A percentile compares a stretch with the other conserved stretches of the same genome.
phyloP scores from a whole-genome alignment of 2,888 invertebrate genomes.

The Gasteruption jaculator region DNA sequence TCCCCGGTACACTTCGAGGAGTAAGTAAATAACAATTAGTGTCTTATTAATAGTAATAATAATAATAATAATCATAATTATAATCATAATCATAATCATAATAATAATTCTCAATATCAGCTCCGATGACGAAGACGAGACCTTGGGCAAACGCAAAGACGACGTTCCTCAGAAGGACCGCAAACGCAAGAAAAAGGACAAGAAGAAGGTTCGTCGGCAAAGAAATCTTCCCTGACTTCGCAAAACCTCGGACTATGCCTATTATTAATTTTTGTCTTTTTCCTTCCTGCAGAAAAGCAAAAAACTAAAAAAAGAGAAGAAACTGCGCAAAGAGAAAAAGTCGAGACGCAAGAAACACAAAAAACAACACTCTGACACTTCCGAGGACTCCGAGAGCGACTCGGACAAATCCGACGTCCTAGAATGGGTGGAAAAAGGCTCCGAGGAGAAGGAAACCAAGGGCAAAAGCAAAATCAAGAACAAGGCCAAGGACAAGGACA shows the following conservation, averaged over 20 bases:
- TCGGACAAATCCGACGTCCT: constrained; percentile 33
- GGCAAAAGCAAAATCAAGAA: too few species aligned
- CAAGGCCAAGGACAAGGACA: constrained; percentile 26
- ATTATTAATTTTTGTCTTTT: constrained; percentile 2
- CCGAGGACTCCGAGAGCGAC: constrained; percentile 40
- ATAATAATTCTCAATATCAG: constrained; percentile 25
- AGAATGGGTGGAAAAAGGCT: constrained; percentile 49
- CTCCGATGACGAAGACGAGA: constrained; percentile 47
- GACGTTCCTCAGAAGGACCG: constrained; percentile 54
- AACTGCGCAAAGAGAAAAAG: constrained; percentile 54
- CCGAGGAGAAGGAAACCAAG: too few species aligned
- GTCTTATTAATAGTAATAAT: not conserved
- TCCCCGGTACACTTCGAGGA: constrained; percentile 65
- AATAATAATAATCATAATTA: not conserved
- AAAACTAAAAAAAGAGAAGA: constrained; percentile 54
- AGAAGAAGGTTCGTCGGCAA: constrained; percentile 45
- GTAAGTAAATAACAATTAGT: constrained; percentile 51
- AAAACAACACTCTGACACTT: constrained; percentile 49
- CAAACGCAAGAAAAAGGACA: constrained; percentile 50
- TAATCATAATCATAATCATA: not conserved
- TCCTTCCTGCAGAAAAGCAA: constrained; percentile 45
- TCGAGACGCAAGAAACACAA: constrained; percentile 59
- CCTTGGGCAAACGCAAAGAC: constrained; percentile 49
- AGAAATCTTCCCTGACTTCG: too few species aligned
- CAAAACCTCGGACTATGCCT: not conserved